phyloP scores from a whole-genome alignment of 2,888 invertebrate genomes.

The Helleia helle region DNA sequence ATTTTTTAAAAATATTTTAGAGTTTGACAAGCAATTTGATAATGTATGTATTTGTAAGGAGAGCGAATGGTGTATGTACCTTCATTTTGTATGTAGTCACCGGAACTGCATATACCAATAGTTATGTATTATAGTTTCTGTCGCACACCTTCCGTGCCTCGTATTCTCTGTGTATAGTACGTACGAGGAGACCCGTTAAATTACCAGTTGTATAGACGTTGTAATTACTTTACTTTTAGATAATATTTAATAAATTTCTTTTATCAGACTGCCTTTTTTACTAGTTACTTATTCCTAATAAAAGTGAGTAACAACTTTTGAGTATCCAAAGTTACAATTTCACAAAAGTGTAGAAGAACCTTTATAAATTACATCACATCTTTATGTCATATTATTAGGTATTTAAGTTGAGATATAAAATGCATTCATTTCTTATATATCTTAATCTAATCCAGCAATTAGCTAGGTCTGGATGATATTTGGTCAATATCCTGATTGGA shows the following conservation, averaged over 20 bases:
- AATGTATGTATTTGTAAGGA: constrained; percentile 27
- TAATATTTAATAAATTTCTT: constrained; percentile 20
- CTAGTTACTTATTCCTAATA: no score
- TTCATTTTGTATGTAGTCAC: constrained; percentile 6
- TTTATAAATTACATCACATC: no score
- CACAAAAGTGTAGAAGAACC: no score
- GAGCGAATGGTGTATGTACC: constrained; percentile 21
- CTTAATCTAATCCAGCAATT: no score
- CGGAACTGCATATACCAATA: neutral
- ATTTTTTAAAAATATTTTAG: constrained; percentile 35
- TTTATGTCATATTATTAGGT: no score
- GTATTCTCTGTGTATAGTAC: constrained; percentile 9
- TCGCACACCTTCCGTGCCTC: neutral
- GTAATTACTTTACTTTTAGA: constrained; percentile 17
- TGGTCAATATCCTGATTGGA: no score
- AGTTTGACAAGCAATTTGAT: constrained; percentile 35
- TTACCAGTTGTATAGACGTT: constrained; percentile 16
- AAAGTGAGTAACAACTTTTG: no score
- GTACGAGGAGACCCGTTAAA: constrained; percentile 9
- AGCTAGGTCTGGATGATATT: no score
- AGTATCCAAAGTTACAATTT: no score
- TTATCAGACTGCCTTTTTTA: constrained; percentile 9
- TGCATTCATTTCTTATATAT: no score
- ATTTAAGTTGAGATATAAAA: no score
- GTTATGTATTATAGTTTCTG: constrained; percentile 5